Evolutionary conservation across 1,140 invertebrate species (phyloP), one percentile per base, ranked within the genome.

Genomic region (Diachasmimorpha longicaudata): DNA sequence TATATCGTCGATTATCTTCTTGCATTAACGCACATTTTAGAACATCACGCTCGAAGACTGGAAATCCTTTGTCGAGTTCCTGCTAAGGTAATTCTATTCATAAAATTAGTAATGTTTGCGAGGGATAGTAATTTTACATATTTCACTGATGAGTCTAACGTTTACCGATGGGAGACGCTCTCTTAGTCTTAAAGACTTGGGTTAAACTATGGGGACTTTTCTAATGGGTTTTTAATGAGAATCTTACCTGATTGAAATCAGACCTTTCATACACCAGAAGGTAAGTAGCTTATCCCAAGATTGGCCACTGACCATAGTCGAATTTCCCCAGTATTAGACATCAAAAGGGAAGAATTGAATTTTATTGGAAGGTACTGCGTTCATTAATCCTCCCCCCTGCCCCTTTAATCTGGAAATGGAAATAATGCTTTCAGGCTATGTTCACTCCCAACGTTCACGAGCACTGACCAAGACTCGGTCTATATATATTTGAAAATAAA

Each of bases 61-160:
- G 48, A 39, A 23, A 72, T 55, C 39, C 78, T 78, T 82, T 78
- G 71, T 82, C 58, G 79, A 83, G 84, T 82, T 76, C 80, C 84
- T 84, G 77, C 79, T 82, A 85, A 86, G 85, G 85, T 86, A 86
- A 85, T 81, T 70, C 46, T 63, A 76, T 81, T 77, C 80, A 81
- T 68, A 36, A 68, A 68, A 14, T 77, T 82, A 85, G 81, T 84
- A 83, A 85, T 71, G 82, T 85, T 84, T 84, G 83, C 81, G 85
- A 84, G 81, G 42, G 23, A n/a, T 67, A 31, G 67, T 44, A n/a
- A 52, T 69, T 63, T 63, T 2, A 52, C 4, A 1, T 63, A 21
- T 31, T 31, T 31, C 31, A 31, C 31, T 31, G 31, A 31, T 31
- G 58, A 63, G 58, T 63, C 4, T 25, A 25, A 63, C 19, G 14